These are phyloP conservation scores for Lichenostomus cassidix DNA, from an alignment of 2,113 vertebrate species.

Conservation along the genomic window DNA sequence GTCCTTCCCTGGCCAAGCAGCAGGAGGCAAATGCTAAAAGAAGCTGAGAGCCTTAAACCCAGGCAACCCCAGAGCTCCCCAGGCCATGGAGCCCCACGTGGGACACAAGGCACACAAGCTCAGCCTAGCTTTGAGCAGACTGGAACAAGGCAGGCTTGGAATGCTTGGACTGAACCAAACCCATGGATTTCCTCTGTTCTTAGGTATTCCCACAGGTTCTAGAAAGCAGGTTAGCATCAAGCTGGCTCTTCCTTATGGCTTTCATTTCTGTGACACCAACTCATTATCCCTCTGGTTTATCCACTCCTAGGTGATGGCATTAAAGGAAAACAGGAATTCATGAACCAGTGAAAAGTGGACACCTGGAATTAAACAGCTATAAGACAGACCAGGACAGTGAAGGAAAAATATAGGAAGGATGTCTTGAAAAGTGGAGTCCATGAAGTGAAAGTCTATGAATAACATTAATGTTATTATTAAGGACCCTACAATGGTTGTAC, in stretches of 20 bases:
- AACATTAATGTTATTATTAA: background rate
- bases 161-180: background rate
- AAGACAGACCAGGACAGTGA: background rate
- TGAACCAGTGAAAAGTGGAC: background rate
- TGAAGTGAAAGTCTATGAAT: background rate
- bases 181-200: rapidly evolving
- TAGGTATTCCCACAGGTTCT: background rate
- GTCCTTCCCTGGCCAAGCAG: background rate
- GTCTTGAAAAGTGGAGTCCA: background rate
- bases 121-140: background rate
- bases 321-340: background rate
- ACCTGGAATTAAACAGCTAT: background rate
- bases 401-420: background rate
- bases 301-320: background rate
- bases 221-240: background rate
- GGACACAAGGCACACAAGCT: background rate
- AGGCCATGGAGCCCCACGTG: background rate
- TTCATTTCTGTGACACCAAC: background rate
- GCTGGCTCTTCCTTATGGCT: background rate
- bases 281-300: background rate
- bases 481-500: background rate
- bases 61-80: background rate
- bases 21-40: background rate
- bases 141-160: background rate
- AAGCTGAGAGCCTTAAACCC: background rate